A percentile compares a stretch with the other conserved stretches of the same genome.
Conservation (phyloP, 2,888 invertebrate genomes). For the Sinelater perroti region DNA sequence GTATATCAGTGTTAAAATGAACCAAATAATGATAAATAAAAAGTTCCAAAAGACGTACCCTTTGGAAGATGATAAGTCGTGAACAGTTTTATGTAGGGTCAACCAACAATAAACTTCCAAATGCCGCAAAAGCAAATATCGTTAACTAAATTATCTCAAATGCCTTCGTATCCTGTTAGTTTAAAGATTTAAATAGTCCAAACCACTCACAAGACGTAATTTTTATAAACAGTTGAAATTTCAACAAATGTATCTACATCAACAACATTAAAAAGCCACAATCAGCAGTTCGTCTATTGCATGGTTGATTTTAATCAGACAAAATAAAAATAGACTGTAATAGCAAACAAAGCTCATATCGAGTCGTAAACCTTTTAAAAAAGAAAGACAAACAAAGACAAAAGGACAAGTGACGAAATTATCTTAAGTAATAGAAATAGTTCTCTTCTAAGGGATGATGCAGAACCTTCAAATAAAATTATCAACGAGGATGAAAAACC, state of each 20-base stretch:
- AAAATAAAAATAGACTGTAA: not conserved
- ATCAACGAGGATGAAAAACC: not conserved
- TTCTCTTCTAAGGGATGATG: not conserved
- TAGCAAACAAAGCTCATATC: not conserved
- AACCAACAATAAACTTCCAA: not conserved
- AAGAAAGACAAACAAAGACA: not conserved
- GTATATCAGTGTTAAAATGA: too few relatives aligned
- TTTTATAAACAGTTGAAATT: not conserved
- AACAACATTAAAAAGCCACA: not conserved
- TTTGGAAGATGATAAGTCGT: too few relatives aligned
- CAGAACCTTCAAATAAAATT: not conserved
- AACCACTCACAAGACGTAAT: not conserved
- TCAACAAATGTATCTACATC: not conserved
- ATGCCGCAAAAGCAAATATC: not conserved
- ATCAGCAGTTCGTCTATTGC: not conserved
- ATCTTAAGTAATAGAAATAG: too few relatives aligned
- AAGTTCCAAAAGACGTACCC: too few relatives aligned
- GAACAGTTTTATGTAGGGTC: not conserved
- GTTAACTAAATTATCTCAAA: not conserved
- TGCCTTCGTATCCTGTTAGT: not conserved
- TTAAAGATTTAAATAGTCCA: not conserved
- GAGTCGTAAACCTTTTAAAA: not conserved
- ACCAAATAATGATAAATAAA: too few relatives aligned
- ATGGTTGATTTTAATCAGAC: not conserved
- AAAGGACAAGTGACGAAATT: not conserved